A percentile compares a stretch with the other conserved stretches of the same genome.
Evolutionary conservation across 2,797 vertebrate genomes (phyloP).

Genomic region (Cichlasoma orientale): DNA sequence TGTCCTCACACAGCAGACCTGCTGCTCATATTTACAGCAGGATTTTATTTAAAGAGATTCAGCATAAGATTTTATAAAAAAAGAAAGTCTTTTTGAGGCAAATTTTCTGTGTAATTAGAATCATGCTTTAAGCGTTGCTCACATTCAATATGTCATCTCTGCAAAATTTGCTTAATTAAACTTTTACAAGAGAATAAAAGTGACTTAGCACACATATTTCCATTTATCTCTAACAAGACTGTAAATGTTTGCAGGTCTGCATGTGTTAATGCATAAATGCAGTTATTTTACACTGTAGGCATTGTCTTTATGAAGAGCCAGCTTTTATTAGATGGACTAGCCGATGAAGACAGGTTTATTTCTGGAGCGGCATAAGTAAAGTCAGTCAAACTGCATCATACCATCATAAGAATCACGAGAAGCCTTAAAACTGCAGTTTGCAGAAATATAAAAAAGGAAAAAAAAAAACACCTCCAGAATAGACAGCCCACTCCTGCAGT

Average conservation of each 20-base stretch:
- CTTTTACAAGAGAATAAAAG: not conserved
- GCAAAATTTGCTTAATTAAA: not conserved
- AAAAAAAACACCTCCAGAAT: not conserved
- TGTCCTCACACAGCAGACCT: conserved; percentile 4
- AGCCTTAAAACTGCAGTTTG: not conserved
- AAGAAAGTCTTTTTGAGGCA: not conserved
- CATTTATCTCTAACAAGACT: conserved; percentile 1
- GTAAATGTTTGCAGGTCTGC: not conserved
- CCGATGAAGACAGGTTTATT: not conserved
- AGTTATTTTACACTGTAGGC: not conserved
- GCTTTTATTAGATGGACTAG: not conserved
- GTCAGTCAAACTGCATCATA: not conserved
- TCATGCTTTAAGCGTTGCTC: not conserved
- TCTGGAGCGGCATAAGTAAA: not conserved
- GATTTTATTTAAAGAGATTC: conserved; percentile 1
- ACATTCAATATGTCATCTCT: conserved; percentile 18
- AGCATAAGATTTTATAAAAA: not conserved
- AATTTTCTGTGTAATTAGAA: conserved; percentile 24
- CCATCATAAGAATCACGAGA: not conserved
- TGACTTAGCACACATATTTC: not conserved
- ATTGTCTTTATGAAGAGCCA: not conserved
- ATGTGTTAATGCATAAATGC: not conserved
- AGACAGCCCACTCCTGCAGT: not conserved
- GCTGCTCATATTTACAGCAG: not conserved
- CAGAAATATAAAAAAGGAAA: not conserved